Evolutionary conservation across 2,888 invertebrate genomes (phyloP).

Genomic region (Sisyra nigra): DNA sequence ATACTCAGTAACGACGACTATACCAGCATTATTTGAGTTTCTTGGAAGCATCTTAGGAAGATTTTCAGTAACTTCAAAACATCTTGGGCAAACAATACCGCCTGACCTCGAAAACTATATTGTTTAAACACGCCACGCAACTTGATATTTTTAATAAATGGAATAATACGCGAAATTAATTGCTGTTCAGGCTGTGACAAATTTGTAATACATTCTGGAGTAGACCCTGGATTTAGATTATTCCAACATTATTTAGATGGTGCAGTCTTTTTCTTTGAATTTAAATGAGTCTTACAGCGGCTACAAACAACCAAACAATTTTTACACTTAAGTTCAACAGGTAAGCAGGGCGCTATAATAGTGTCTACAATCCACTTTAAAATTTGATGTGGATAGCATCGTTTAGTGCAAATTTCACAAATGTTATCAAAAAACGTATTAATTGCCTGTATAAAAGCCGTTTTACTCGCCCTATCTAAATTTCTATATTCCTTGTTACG

Average conservation of each 20-base stretch:
- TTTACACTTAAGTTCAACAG: not conserved
- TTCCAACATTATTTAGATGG: slow-evolving; percentile 13
- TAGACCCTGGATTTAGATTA: slow-evolving; percentile 11
- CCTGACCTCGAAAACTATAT: slow-evolving; percentile 12
- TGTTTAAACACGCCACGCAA: slow-evolving; percentile 11
- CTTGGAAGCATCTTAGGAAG: slow-evolving; percentile 1
- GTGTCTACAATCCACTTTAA: not conserved
- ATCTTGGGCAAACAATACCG: slow-evolving; percentile 12
- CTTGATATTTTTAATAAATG: slow-evolving; percentile 12
- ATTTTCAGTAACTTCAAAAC: slow-evolving; percentile 8
- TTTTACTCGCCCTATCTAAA: not conserved
- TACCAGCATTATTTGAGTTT: not conserved
- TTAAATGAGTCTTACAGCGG: slow-evolving; percentile 8
- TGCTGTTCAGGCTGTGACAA: slow-evolving; percentile 10
- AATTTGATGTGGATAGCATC: slow-evolving; percentile 8
- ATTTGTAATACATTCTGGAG: slow-evolving; percentile 10
- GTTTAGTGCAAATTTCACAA: slow-evolving; percentile 8
- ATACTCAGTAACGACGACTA: slow-evolving; percentile 3
- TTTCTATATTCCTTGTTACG: slow-evolving; percentile 1
- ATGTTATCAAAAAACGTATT: slow-evolving; percentile 6
- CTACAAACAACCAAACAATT: slow-evolving; percentile 3
- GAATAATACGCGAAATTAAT: slow-evolving; percentile 11
- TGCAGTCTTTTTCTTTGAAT: slow-evolving; percentile 7
- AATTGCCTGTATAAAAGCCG: not conserved
- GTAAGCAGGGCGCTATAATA: not conserved